phyloP scores from a whole-genome alignment of 2,113 vertebrate genomes.

The Rhinoptilus africanus region DNA sequence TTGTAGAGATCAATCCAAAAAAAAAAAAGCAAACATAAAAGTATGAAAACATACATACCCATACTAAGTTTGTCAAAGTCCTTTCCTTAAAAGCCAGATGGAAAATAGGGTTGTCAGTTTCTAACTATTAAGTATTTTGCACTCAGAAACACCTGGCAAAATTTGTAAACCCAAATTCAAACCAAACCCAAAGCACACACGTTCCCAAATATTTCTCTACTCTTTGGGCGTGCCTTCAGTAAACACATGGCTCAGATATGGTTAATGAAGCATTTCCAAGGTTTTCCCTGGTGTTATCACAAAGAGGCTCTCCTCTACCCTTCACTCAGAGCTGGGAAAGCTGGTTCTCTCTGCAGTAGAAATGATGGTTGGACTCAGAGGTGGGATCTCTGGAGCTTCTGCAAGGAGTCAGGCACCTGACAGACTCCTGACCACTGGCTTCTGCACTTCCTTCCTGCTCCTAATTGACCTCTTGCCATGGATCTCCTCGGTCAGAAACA shows the following conservation, averaged over 20 bases:
- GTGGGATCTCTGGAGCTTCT: neutral
- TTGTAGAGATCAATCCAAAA: neutral
- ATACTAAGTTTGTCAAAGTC: rapidly evolving
- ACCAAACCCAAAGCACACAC: neutral
- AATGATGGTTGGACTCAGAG: neutral
- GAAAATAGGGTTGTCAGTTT: neutral
- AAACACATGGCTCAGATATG: neutral
- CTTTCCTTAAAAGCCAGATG: neutral
- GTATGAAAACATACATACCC: neutral
- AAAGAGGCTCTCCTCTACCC: neutral
- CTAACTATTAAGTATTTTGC: neutral
- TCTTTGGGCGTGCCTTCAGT: neutral
- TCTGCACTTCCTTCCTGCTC: neutral
- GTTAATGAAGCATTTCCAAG: neutral
- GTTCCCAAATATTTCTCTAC: neutral
- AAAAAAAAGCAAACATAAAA: neutral
- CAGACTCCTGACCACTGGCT: neutral
- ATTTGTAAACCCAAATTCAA: neutral
- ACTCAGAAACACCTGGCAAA: neutral
- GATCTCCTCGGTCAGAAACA: neutral
- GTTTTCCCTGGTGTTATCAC: neutral
- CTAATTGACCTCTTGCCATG: neutral
- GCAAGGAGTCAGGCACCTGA: neutral
- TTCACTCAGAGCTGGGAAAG: neutral
- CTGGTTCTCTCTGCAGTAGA: neutral